Evolutionary conservation across 2,113 vertebrate species (phyloP).

Genomic region (Myiozetetes cayanensis): DNA sequence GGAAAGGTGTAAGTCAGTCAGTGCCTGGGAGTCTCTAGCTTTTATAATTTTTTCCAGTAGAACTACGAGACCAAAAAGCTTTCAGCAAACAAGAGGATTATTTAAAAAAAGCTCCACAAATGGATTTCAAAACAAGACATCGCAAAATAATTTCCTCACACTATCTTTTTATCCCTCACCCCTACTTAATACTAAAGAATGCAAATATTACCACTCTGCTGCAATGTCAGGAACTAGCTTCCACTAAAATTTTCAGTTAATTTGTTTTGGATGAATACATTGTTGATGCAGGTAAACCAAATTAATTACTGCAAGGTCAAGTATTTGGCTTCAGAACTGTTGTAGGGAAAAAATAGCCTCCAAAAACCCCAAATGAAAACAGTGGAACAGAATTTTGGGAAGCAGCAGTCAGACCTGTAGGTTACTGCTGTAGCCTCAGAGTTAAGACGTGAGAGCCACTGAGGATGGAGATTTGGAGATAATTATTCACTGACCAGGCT

Average conservation of each 20-base stretch:
- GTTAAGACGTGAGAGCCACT: fast-evolving
- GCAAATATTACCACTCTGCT: neutral
- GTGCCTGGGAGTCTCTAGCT: neutral
- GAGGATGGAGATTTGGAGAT: neutral
- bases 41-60: neutral
- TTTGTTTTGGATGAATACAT: neutral
- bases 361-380: fast-evolving
- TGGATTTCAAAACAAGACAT: neutral
- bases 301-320: neutral
- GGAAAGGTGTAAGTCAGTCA: neutral
- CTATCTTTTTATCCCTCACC: neutral
- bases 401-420: neutral
- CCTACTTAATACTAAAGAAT: neutral
- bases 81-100: neutral
- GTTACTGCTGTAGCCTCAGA: neutral
- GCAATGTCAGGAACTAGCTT: neutral
- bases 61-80: neutral
- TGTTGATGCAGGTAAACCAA: neutral
- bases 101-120: neutral
- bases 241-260: neutral
- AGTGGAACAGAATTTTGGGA: neutral
- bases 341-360: neutral
- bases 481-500: neutral
- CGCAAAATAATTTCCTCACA: neutral
- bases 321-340: neutral